A percentile compares a stretch with the other conserved stretches of the same genome.
These are phyloP conservation scores for Mirza zaza DNA, from an alignment of 2,113 vertebrate genomes.

Conservation along the genomic window DNA sequence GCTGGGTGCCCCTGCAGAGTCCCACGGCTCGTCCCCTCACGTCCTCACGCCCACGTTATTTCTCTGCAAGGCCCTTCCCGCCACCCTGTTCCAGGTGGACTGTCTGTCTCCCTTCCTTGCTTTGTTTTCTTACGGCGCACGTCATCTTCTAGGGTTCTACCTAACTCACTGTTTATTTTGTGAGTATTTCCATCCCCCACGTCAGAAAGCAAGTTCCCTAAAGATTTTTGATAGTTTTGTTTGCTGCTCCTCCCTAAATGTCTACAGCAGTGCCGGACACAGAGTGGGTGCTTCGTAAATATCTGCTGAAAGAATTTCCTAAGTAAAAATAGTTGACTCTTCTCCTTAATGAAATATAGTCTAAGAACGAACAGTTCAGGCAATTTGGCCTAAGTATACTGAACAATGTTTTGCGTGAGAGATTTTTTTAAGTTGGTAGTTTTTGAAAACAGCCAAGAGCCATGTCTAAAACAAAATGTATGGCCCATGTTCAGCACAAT, in stretches of 20 bases:
- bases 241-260: background rate
- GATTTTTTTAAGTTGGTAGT: constrained; percentile 37
- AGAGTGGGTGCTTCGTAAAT: background rate
- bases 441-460: constrained; percentile 64
- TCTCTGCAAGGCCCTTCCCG: background rate
- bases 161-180: background rate
- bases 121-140: background rate
- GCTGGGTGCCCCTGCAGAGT: background rate
- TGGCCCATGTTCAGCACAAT: background rate
- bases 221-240: background rate
- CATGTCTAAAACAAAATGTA: constrained; percentile 56
- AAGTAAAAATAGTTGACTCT: background rate
- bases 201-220: background rate
- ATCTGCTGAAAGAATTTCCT: background rate
- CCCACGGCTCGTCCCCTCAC: background rate
- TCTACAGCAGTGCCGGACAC: background rate
- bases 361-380: background rate
- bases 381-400: background rate
- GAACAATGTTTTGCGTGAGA: constrained; percentile 56
- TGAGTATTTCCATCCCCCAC: background rate
- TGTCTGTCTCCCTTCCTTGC: background rate
- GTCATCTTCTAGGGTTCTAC: background rate
- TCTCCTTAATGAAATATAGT: background rate
- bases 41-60: background rate
- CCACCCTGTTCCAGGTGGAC: background rate